These are phyloP conservation scores for Setophaga petechia DNA, from an alignment of 2,113 vertebrate species.

Conservation along the genomic window DNA sequence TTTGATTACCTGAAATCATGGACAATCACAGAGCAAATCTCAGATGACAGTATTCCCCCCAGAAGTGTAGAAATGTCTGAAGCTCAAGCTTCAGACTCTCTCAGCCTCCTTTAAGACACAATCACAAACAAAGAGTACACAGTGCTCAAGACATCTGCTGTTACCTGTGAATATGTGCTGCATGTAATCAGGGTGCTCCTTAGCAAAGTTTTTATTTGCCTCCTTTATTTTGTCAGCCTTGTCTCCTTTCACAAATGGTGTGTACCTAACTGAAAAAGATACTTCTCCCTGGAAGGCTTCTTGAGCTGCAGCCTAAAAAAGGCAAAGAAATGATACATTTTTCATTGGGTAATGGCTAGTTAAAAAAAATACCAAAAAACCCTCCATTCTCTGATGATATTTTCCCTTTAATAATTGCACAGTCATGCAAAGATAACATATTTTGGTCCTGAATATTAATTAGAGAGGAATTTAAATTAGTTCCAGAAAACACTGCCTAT, in stretches of 20 bases:
- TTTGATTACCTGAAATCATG: not conserved
- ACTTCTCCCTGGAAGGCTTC: slow-evolving; percentile 67
- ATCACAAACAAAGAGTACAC: not conserved
- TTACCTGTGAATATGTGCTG: slow-evolving; percentile 77
- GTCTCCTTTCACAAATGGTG: slow-evolving; percentile 65
- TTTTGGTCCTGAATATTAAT: slow-evolving; percentile 78
- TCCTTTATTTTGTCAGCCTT: slow-evolving; percentile 58
- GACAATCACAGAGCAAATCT: not conserved
- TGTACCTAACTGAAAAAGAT: slow-evolving; percentile 76
- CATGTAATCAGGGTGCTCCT: slow-evolving; percentile 63
- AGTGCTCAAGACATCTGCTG: not conserved
- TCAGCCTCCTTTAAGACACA: not conserved
- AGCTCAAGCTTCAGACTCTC: not conserved
- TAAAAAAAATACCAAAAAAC: not conserved
- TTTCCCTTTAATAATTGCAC: slow-evolving; percentile 72
- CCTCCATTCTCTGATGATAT: slow-evolving; percentile 64
- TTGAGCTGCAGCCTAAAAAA: slow-evolving; percentile 75
- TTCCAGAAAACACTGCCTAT: slow-evolving; percentile 73
- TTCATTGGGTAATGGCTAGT: not conserved
- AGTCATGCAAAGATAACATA: slow-evolving; percentile 77
- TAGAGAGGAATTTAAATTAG: slow-evolving; percentile 76
- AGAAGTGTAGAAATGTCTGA: not conserved
- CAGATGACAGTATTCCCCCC: not conserved
- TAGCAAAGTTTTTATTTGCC: slow-evolving; percentile 70
- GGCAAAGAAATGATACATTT: not conserved